A percentile compares a stretch with the other conserved stretches of the same genome.
Evolutionary conservation across 2,888 invertebrate genomes (phyloP).

Genomic region (Scaptomyza cyrtandrae): DNA sequence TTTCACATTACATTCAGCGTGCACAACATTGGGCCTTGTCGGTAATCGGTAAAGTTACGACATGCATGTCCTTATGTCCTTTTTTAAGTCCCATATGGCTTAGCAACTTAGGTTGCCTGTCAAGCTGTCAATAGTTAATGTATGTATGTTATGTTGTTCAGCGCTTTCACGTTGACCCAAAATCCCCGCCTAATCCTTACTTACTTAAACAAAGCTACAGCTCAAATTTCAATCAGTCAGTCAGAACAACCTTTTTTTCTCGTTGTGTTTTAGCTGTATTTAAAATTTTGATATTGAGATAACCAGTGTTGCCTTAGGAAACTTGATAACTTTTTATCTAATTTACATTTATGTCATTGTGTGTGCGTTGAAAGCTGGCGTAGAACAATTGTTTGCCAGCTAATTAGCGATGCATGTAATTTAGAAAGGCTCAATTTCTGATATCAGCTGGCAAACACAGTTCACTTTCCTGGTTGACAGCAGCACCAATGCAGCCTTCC

Average conservation of each 20-base stretch:
- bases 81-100: neutral
- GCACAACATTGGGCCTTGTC: no score
- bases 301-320: neutral
- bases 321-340: neutral
- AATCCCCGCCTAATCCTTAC: neutral
- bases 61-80: neutral
- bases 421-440: conserved; percentile 19
- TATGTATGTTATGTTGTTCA: neutral
- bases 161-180: neutral
- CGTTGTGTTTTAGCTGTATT: neutral
- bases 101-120: neutral
- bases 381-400: neutral
- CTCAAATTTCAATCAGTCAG: neutral
- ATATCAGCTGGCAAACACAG: conserved; percentile 11
- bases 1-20: neutral
- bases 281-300: neutral
- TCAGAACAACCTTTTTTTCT: neutral
- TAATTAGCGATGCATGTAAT: conserved; percentile 57
- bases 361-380: neutral
- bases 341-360: neutral
- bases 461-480: conserved; percentile 10
- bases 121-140: neutral
- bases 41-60: neutral
- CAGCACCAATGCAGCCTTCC: conserved; percentile 16
- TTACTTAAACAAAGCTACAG: neutral